Evolutionary conservation across 2,888 invertebrate species (phyloP).

Genomic region (Callyntrura guangdongensis): DNA sequence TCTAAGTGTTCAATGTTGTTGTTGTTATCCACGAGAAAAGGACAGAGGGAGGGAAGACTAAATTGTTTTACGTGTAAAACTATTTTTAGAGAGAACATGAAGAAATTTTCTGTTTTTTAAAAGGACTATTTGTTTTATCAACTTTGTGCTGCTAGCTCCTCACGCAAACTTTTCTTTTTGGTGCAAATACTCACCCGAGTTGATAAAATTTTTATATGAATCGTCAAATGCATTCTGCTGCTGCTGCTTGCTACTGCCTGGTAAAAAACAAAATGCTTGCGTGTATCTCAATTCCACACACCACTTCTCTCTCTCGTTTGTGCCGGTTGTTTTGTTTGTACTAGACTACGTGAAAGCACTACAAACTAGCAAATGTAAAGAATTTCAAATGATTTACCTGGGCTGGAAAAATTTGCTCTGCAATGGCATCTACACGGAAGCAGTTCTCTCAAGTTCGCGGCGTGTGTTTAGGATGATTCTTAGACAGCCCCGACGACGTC

Average conservation of each 20-base stretch:
- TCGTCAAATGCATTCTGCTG: neutral
- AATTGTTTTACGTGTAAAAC: neutral
- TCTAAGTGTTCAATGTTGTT: neutral
- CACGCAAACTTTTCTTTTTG: neutral
- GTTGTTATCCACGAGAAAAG: neutral
- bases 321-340: neutral
- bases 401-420: neutral
- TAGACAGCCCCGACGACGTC: neutral
- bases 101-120: neutral
- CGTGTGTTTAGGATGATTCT: neutral
- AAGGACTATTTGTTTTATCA: neutral
- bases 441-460: neutral
- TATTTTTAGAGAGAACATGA: no score
- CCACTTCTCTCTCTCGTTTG: neutral
- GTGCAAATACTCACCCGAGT: neutral
- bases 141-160: neutral
- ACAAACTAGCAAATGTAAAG: neutral
- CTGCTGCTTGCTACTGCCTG: neutral
- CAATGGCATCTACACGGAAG: constrained; percentile 13
- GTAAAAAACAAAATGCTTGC: neutral
- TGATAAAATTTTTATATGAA: neutral
- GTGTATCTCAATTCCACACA: neutral
- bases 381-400: constrained; percentile 33
- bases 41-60: neutral
- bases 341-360: neutral